Conservation (phyloP, 2,888 invertebrate genomes). For the Tromatobia lineatoria region DNA sequence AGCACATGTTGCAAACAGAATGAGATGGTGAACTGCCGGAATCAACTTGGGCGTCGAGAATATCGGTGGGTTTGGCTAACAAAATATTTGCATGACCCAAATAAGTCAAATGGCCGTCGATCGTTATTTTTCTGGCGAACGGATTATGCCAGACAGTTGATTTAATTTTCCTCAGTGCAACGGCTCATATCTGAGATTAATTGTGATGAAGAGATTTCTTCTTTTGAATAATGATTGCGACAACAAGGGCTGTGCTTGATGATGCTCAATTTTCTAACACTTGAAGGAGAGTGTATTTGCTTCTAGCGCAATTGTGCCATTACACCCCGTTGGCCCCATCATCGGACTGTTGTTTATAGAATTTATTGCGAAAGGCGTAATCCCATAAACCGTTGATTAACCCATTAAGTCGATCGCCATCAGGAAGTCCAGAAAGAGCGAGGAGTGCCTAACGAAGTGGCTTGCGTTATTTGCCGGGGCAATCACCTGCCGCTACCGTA, state of each 20-base stretch:
- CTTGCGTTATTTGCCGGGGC: slow-evolving; percentile 67
- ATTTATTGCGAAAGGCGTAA: slow-evolving; percentile 58
- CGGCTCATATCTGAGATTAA: too few relatives aligned
- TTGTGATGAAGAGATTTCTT: too few relatives aligned
- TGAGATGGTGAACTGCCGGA: too few relatives aligned
- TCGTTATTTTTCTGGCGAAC: too few relatives aligned
- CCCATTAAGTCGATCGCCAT: slow-evolving; percentile 72
- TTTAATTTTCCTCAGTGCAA: neutral
- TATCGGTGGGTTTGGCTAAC: too few relatives aligned
- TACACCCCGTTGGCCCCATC: neutral
- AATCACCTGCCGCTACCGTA: slow-evolving; percentile 62
- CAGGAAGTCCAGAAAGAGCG: slow-evolving; percentile 66
- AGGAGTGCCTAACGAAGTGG: slow-evolving; percentile 70
- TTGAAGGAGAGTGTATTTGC: neutral
- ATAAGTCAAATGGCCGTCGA: too few relatives aligned
- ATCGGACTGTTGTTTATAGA: slow-evolving; percentile 46
- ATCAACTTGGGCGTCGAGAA: too few relatives aligned
- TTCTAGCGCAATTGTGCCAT: neutral
- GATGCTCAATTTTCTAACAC: too few relatives aligned
- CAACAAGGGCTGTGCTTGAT: neutral
- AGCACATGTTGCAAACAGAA: too few relatives aligned
- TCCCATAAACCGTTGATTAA: slow-evolving; percentile 73
- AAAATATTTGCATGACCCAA: too few relatives aligned
- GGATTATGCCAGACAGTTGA: too few relatives aligned
- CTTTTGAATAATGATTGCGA: too few relatives aligned